Conservation (phyloP, 2,113 vertebrate species). For the Daphoenositta chrysoptera region DNA sequence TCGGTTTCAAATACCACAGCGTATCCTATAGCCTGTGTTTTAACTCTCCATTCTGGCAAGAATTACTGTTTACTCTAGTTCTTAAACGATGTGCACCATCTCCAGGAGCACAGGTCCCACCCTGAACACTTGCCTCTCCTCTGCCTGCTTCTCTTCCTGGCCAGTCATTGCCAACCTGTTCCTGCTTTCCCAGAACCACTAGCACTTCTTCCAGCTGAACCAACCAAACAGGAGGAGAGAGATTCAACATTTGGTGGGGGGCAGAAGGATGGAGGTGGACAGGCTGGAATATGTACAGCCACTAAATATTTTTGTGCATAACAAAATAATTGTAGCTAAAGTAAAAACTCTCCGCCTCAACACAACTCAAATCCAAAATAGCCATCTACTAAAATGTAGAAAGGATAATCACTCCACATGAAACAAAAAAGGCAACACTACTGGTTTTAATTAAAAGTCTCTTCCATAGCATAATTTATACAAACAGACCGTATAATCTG, state of each 20-base stretch:
- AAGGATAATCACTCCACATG: not conserved
- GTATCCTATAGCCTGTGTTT: not conserved
- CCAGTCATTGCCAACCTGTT: conserved; percentile 43
- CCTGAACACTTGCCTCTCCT: conserved; percentile 66
- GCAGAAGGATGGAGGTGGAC: conserved; percentile 40
- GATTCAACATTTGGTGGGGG: not conserved
- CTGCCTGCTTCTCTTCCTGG: conserved; percentile 3
- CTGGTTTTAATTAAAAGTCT: not conserved
- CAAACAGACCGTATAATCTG: not conserved
- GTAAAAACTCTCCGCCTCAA: not conserved
- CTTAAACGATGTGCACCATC: conserved; percentile 17
- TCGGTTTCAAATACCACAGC: not conserved
- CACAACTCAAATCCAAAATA: not conserved
- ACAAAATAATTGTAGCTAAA: not conserved
- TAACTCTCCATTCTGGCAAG: not conserved
- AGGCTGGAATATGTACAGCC: conserved; percentile 12
- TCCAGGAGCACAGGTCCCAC: conserved; percentile 58
- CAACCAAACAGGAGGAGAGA: not conserved
- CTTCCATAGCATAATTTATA: not conserved
- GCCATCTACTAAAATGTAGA: not conserved
- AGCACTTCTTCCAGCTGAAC: conserved; percentile 15
- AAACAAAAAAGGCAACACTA: conserved; percentile 8
- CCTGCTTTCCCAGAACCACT: conserved; percentile 61
- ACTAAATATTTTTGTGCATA: not conserved
- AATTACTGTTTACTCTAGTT: conserved; percentile 41